Evolutionary conservation across 2,888 invertebrate genomes (phyloP).

Genomic region (Caenorhabditis virilis): DNA sequence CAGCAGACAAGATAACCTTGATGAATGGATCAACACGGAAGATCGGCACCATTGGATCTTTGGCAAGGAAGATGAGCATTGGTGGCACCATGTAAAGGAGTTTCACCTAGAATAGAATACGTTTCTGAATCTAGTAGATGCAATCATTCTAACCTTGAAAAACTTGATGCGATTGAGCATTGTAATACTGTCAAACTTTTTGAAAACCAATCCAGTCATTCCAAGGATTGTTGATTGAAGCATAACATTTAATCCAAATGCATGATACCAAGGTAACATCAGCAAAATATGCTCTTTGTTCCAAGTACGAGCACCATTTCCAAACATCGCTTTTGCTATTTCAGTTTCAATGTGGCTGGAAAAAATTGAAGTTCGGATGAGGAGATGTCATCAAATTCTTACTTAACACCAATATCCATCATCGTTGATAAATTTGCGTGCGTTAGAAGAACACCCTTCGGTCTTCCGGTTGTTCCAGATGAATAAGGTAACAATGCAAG

Average conservation of each 20-base stretch:
- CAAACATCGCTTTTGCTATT: slow-evolving; percentile 27
- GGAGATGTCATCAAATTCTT: not conserved
- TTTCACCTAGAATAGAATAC: slow-evolving; percentile 20
- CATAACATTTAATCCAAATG: slow-evolving; percentile 59
- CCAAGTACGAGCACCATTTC: slow-evolving; percentile 27
- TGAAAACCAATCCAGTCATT: slow-evolving; percentile 57
- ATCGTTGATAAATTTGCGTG: slow-evolving; percentile 55
- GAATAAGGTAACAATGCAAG: slow-evolving; percentile 47
- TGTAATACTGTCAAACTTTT: slow-evolving; percentile 54
- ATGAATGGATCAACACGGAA: slow-evolving; percentile 25
- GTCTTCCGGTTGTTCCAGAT: slow-evolving; percentile 74
- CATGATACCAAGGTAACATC: slow-evolving; percentile 64
- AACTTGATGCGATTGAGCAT: slow-evolving; percentile 52
- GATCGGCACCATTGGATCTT: slow-evolving; percentile 75
- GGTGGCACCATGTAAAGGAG: slow-evolving; percentile 79
- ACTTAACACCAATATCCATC: slow-evolving; percentile 46
- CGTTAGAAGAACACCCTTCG: slow-evolving; percentile 58
- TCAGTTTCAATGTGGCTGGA: slow-evolving; percentile 27
- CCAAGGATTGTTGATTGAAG: slow-evolving; percentile 38
- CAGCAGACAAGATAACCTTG: slow-evolving; percentile 77
- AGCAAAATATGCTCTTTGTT: slow-evolving; percentile 46
- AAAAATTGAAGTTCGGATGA: not conserved
- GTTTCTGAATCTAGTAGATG: not conserved
- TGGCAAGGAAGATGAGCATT: slow-evolving; percentile 79
- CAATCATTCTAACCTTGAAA: slow-evolving; percentile 32